Percentiles rank a stretch among this genome's conserved stretches.
Conservation (phyloP, 1,140 invertebrate species). For the Laupala kohalensis region DNA sequence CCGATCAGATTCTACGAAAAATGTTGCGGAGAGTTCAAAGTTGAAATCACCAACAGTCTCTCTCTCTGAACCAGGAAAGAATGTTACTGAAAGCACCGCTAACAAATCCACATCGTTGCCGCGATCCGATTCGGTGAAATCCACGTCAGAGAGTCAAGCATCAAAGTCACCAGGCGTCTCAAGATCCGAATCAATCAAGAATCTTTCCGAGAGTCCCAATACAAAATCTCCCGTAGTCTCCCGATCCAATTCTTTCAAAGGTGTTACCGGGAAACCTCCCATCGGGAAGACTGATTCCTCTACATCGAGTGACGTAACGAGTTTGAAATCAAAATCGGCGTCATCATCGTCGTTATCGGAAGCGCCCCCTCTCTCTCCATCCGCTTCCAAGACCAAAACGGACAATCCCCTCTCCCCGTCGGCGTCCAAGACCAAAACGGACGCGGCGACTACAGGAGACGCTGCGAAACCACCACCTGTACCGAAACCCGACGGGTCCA, state of each 20-base stretch:
- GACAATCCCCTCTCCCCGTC: not conserved
- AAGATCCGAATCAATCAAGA: not conserved
- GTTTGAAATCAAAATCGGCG: not conserved
- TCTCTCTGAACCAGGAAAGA: not conserved
- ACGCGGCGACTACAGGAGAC: not conserved
- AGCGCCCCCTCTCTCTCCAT: too few species aligned
- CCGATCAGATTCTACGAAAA: not conserved
- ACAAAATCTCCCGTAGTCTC: not conserved
- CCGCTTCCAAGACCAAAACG: not conserved
- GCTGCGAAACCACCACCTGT: slow-evolving; percentile 35
- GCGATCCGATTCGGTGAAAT: not conserved
- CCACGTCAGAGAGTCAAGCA: not conserved
- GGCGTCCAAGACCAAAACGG: not conserved
- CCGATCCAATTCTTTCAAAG: not conserved
- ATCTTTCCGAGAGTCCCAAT: not conserved
- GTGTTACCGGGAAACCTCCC: not conserved
- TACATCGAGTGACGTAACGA: not conserved
- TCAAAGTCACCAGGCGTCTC: not conserved
- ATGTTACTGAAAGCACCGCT: not conserved
- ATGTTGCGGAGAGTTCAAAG: not conserved
- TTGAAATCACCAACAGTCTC: not conserved
- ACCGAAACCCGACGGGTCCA: slow-evolving; percentile 34
- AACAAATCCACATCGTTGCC: not conserved
- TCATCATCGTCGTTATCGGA: not conserved
- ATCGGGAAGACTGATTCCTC: not conserved